Conservation (phyloP, 2,888 invertebrate genomes). For the Tryphoninae sp. region DNA sequence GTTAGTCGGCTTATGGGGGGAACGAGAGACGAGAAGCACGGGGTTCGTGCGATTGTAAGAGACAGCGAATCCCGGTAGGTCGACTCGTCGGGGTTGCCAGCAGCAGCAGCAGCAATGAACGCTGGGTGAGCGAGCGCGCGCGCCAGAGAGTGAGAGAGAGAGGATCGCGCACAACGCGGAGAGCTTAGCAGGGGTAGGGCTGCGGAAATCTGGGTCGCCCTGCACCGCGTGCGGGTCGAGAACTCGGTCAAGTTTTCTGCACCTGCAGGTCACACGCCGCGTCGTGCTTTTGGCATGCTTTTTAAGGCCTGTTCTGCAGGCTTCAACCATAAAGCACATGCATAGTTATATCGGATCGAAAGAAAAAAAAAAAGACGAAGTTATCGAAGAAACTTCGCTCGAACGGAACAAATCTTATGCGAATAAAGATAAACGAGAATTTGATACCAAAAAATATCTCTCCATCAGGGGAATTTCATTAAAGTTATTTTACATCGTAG, state of each 20-base stretch:
- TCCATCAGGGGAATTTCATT: no score
- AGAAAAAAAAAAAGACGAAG: background rate
- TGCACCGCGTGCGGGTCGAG: conserved; percentile 76
- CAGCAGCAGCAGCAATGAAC: conserved; percentile 19
- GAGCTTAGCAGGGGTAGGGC: conserved; percentile 66
- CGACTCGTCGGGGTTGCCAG: conserved; percentile 59
- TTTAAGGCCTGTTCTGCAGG: conserved; percentile 25
- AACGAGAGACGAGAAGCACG: conserved; percentile 26
- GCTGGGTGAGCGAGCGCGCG: background rate
- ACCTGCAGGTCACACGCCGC: conserved; percentile 77
- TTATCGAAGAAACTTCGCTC: no score
- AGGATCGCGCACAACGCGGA: conserved; percentile 41
- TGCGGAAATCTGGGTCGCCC: conserved; percentile 77
- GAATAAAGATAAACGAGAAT: no score
- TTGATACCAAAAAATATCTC: no score
- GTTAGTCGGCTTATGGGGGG: conserved; percentile 58
- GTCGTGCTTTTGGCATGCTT: conserved; percentile 55
- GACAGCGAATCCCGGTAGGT: conserved; percentile 52
- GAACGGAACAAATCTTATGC: no score
- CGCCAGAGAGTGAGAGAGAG: conserved; percentile 39
- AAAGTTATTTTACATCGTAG: no score
- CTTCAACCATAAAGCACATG: background rate
- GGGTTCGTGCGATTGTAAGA: conserved; percentile 52
- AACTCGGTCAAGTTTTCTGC: conserved; percentile 81
- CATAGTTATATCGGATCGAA: background rate